Conservation (phyloP, 1,140 invertebrate species). For the Colletes gigas region DNA sequence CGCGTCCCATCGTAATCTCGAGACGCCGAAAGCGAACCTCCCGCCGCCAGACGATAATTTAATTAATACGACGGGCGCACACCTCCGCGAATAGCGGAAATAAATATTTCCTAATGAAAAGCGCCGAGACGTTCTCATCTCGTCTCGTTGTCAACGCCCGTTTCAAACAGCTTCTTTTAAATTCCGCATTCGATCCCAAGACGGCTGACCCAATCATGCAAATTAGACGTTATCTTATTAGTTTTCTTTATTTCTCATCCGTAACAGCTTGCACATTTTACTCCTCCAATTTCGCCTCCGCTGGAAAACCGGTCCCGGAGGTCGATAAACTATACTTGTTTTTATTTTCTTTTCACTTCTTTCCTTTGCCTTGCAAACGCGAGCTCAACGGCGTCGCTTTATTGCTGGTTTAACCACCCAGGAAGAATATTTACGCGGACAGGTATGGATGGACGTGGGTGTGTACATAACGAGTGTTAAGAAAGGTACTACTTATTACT, state of each 20-base stretch:
- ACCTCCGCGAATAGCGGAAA: not conserved
- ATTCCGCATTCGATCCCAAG: constrained; percentile 43
- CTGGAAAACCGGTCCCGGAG: constrained; percentile 24
- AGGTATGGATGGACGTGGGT: too few relatives aligned
- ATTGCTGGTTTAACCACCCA: constrained; percentile 48
- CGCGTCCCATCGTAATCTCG: constrained; percentile 2
- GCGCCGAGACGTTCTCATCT: not conserved
- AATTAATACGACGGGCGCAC: constrained; percentile 7
- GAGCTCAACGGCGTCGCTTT: constrained; percentile 33
- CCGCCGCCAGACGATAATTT: not conserved
- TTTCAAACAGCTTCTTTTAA: constrained; percentile 25
- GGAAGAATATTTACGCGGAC: not conserved
- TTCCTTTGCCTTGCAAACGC: constrained; percentile 5
- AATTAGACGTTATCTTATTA: constrained; percentile 54
- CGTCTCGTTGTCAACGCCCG: constrained; percentile 20
- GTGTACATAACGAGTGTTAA: too few relatives aligned
- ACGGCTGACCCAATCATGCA: constrained; percentile 48
- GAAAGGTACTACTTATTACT: too few relatives aligned
- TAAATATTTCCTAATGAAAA: constrained; percentile 6
- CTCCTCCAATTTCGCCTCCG: constrained; percentile 43
- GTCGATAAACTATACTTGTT: constrained; percentile 55
- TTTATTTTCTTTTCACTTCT: constrained; percentile 45
- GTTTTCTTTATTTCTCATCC: constrained; percentile 49
- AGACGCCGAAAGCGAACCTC: not conserved
- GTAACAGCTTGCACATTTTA: constrained; percentile 53